Percentiles rank a stretch among this genome's conserved stretches.
phyloP scores from a whole-genome alignment of 2,888 invertebrate species.

The Dryobota labecula region DNA sequence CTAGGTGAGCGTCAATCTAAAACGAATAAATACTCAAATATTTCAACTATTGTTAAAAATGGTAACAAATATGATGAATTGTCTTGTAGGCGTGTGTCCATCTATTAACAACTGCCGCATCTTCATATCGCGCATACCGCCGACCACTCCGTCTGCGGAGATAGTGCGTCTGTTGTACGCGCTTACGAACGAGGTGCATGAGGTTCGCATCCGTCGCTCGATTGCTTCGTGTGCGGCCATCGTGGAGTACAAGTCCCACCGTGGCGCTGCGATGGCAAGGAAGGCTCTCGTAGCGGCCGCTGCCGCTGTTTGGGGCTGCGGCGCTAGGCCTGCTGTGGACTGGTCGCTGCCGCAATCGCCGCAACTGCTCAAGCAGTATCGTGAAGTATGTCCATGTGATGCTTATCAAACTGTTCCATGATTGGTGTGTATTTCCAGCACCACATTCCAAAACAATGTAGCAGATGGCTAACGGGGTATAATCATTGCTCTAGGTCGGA shows the following conservation, averaged over 20 bases:
- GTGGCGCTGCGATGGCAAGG: conserved; percentile 90
- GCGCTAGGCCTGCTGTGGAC: conserved; percentile 86
- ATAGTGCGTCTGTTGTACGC: conserved; percentile 90
- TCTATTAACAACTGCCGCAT: conserved; percentile 95
- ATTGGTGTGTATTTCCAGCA: neutral
- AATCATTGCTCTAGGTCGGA: conserved; percentile 70
- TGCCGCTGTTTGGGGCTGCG: conserved; percentile 86
- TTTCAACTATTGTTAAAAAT: neutral
- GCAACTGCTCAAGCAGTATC: conserved; percentile 84
- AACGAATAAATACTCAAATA: neutral
- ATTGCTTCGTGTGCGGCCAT: conserved; percentile 91
- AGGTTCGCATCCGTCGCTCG: conserved; percentile 86
- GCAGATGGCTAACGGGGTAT: neutral
- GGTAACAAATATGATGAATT: no score
- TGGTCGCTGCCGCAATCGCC: conserved; percentile 88
- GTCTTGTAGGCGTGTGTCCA: conserved; percentile 91
- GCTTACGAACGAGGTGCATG: conserved; percentile 86
- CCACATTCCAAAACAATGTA: neutral
- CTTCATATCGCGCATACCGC: conserved; percentile 91
- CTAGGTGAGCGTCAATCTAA: conserved; percentile 83
- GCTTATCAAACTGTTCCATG: neutral
- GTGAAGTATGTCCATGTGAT: conserved; percentile 77
- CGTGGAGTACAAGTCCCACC: conserved; percentile 93
- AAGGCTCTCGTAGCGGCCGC: conserved; percentile 90
- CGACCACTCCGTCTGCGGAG: conserved; percentile 91